Evolutionary conservation across 2,113 vertebrate genomes (phyloP).

Genomic region (Turdus rufiventris): DNA sequence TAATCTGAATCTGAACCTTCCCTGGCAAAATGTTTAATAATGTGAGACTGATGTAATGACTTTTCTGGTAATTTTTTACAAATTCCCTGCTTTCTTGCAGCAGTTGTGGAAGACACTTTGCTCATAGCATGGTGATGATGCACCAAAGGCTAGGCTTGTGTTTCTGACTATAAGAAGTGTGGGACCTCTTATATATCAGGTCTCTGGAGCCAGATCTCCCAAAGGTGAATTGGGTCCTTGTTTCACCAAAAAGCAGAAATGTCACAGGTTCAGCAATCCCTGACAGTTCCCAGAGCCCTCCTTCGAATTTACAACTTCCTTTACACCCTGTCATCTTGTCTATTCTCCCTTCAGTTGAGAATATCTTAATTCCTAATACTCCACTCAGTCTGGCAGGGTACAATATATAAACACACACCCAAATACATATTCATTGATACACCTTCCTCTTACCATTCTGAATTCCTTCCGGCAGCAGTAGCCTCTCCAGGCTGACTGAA

Average conservation of each 20-base stretch:
- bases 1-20: not conserved
- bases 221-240: not conserved
- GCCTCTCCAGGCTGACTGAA: slow-evolving; percentile 88
- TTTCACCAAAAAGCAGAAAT: not conserved
- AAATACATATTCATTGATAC: not conserved
- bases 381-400: not conserved
- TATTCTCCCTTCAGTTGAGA: not conserved
- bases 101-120: not conserved
- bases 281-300: not conserved
- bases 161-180: not conserved
- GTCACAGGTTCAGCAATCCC: not conserved
- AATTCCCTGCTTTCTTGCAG: not conserved
- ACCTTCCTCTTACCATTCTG: slow-evolving; percentile 72
- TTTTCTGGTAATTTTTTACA: not conserved
- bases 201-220: not conserved
- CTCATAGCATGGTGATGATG: not conserved
- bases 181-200: not conserved
- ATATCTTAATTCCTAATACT: not conserved
- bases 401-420: not conserved
- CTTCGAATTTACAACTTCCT: not conserved
- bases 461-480: slow-evolving; percentile 78
- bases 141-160: not conserved
- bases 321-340: not conserved
- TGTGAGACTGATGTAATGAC: not conserved
- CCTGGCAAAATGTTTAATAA: not conserved